Evolutionary conservation across 2,888 invertebrate species (phyloP), one percentile per base, ranked within the genome.

Genomic region (Pheosia gnoma): DNA sequence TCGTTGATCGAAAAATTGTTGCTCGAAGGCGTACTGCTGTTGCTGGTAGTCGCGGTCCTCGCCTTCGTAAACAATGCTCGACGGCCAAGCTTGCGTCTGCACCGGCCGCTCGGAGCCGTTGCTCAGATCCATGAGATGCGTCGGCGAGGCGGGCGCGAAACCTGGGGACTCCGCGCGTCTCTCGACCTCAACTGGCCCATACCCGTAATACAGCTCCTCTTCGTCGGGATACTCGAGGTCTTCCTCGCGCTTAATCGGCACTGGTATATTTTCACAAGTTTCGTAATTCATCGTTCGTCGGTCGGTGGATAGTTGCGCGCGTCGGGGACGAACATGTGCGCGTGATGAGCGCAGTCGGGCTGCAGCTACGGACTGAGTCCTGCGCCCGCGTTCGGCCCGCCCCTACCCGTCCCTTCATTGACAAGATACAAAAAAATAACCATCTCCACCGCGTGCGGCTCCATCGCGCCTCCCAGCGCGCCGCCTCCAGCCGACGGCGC

Each of bases 361-460:
- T 85, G 85, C 85, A 83, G 78, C 75, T 68, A 72, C 77, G 71
- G 78, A 87, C 84, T 85, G 85, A 80, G 78, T 83, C 87, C 86
- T 85, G 85, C 79, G 83, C 69, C 70, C 67, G 77, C 69, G 74
- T 38, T 74, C 78, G 82, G 80, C 77, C 89, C 89, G 90, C 91
- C 91, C 89, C 90, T 83, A 83, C 85, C 86, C 89, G 89, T 88
- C 88, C 90, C 89, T 92, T 91, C 91, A 89, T 90, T 92, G 91
- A 93, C 91, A 90, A 91, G 89, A 90, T 82, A 91, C 87, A 93
- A 93, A 92, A 81, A 92, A 91, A 90, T 84, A 85, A 84, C 87
- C 91, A 88, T 84, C 86, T 89, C 88, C 87, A 86, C 78, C 75
- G 80, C 81, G 57, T 60, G 75, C 69, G 75, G 70, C 70, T 79